phyloP scores from a whole-genome alignment of 2,888 invertebrate genomes.

The Pilophorus perplexus region DNA sequence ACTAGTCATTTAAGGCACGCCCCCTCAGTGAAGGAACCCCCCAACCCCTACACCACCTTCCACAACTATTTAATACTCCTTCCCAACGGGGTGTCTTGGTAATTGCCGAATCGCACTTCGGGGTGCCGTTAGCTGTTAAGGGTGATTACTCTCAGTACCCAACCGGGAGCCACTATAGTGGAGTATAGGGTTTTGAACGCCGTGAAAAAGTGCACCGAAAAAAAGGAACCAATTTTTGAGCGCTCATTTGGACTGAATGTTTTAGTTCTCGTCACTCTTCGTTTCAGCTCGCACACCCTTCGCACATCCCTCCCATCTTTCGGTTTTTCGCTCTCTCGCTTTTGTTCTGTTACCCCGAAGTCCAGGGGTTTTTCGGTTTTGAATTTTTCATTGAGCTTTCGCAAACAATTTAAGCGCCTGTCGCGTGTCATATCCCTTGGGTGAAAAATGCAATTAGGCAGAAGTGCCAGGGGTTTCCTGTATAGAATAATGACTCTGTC shows the following conservation, averaged over 20 bases:
- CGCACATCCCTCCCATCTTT: neutral
- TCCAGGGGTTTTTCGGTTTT: slow-evolving; percentile 11
- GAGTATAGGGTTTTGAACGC: too few species aligned
- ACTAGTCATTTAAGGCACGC: too few species aligned
- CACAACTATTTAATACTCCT: too few species aligned
- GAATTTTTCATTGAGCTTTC: slow-evolving; percentile 39
- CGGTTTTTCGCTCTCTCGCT: too few species aligned
- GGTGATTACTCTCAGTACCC: slow-evolving; percentile 36
- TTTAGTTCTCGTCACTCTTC: too few species aligned
- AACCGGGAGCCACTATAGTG: too few species aligned
- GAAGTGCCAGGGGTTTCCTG: slow-evolving; percentile 31
- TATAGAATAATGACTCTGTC: slow-evolving; percentile 39
- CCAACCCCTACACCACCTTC: too few species aligned
- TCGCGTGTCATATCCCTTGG: slow-evolving; percentile 39
- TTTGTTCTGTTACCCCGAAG: too few species aligned
- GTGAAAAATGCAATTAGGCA: slow-evolving; percentile 41
- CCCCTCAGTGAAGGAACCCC: too few species aligned
- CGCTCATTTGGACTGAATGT: too few species aligned
- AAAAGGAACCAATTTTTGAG: neutral
- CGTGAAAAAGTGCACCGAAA: slow-evolving; percentile 3
- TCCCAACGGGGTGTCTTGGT: too few species aligned
- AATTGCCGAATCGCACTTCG: slow-evolving; percentile 29
- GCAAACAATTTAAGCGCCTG: slow-evolving; percentile 41
- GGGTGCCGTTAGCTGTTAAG: slow-evolving; percentile 25
- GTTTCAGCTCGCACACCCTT: neutral